These are phyloP conservation scores for Bettongia penicillata DNA, from an alignment of 2,113 vertebrate species.

Conservation along the genomic window DNA sequence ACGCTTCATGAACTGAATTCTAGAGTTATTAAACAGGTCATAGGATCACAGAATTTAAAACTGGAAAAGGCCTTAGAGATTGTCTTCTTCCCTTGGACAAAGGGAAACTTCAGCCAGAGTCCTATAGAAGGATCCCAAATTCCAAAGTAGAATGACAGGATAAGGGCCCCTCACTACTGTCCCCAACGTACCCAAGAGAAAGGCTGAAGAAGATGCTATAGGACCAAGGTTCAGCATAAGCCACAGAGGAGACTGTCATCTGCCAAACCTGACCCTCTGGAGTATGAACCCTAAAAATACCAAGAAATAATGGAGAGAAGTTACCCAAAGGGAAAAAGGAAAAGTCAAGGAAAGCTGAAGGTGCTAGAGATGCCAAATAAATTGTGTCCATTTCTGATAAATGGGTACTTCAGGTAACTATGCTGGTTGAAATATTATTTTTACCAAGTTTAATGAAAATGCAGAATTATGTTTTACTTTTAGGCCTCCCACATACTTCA, in stretches of 20 bases:
- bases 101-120: neutral
- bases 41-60: neutral
- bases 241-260: neutral
- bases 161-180: neutral
- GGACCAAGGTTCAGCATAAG: neutral
- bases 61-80: neutral
- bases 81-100: neutral
- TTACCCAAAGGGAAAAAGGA: neutral
- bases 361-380: neutral
- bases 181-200: neutral
- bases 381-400: neutral
- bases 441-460: neutral
- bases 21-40: neutral
- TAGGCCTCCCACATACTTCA: neutral
- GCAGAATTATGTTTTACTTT: neutral
- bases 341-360: neutral
- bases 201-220: neutral
- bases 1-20: neutral
- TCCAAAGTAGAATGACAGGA: neutral
- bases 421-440: neutral
- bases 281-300: neutral
- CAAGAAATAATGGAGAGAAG: neutral
- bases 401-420: neutral
- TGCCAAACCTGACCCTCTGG: neutral
- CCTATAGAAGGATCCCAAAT: neutral